Evolutionary conservation across 1,140 invertebrate genomes (phyloP).

Genomic region (Hormaphis cornu): DNA sequence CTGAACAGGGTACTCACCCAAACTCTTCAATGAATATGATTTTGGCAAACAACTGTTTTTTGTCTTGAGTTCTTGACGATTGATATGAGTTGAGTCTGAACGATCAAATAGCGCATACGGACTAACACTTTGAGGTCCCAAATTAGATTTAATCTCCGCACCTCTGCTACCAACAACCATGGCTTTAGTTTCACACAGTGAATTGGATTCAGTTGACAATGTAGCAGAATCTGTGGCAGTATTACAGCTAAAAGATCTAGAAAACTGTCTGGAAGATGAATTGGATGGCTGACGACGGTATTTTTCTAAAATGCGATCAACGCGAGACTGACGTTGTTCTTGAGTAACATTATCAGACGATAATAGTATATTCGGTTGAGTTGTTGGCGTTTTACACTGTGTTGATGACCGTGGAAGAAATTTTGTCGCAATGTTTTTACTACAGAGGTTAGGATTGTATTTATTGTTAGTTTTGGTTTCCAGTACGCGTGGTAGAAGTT

Average conservation of each 20-base stretch:
- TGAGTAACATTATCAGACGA: background rate
- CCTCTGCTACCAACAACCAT: background rate
- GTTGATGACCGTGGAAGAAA: background rate
- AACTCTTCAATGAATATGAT: conserved; percentile 1
- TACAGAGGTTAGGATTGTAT: background rate
- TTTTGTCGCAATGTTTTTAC: background rate
- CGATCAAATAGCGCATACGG: background rate
- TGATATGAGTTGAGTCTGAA: background rate
- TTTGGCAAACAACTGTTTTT: background rate
- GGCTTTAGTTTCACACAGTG: background rate
- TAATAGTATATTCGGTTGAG: background rate
- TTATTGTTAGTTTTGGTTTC: conserved; percentile 2
- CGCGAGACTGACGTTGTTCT: conserved; percentile 7
- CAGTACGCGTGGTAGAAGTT: background rate
- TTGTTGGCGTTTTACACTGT: background rate
- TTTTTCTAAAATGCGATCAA: conserved; percentile 7
- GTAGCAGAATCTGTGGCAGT: background rate
- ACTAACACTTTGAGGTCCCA: background rate
- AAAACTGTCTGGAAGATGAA: background rate
- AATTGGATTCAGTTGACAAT: background rate
- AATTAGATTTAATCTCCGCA: background rate
- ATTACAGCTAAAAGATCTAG: conserved; percentile 14
- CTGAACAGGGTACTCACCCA: background rate
- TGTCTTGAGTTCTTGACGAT: background rate
- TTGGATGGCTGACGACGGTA: background rate